Evolutionary conservation across 37 sponge, comb jelly and placozoan species (phyloP).

Genomic region (Bolinopsis microptera): DNA sequence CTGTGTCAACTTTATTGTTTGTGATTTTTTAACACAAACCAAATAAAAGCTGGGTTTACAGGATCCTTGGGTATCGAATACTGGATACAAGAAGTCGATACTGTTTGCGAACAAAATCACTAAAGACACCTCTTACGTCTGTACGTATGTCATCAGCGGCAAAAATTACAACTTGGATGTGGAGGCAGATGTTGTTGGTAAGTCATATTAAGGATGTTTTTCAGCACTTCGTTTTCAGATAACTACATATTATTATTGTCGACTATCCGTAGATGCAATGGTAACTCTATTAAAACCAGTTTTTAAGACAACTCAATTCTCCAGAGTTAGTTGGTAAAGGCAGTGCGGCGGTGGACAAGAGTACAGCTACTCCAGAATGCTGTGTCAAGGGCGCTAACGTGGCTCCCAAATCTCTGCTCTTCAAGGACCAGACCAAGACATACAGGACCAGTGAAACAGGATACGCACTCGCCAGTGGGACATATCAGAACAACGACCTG

Average conservation of each 20-base stretch:
- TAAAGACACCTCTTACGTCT: background rate
- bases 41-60: too few species aligned
- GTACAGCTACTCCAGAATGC: background rate
- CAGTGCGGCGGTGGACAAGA: background rate
- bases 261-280: too few species aligned
- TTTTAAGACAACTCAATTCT: too few species aligned
- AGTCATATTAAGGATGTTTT: background rate
- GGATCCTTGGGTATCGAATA: background rate
- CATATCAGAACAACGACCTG: background rate
- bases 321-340: background rate
- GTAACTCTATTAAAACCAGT: too few species aligned
- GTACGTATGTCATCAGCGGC: background rate
- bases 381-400: background rate
- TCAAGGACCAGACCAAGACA: constrained; percentile 5
- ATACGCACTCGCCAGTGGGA: background rate
- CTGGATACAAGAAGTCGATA: background rate
- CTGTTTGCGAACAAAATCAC: background rate
- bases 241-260: too few species aligned
- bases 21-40: too few species aligned
- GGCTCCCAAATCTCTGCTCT: constrained; percentile 28
- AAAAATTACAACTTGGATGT: background rate
- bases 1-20: too few species aligned
- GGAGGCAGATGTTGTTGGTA: background rate
- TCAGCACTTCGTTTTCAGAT: background rate
- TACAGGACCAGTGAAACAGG: background rate